phyloP scores from a whole-genome alignment of 1,140 invertebrate species.

The Cyrtorhinus lividipennis region DNA sequence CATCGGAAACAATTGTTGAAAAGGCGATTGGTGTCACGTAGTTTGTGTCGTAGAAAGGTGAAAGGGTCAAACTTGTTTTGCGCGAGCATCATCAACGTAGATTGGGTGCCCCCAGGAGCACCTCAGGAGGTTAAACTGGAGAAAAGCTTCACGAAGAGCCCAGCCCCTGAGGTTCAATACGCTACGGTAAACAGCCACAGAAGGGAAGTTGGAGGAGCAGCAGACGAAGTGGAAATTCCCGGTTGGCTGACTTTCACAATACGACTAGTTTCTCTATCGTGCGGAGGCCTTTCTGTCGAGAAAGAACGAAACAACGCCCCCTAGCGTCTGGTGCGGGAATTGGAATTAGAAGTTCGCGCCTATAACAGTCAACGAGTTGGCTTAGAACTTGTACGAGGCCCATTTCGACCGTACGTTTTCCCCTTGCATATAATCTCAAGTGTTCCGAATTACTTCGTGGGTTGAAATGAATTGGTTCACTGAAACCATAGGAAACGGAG shows the following conservation, averaged over 20 bases:
- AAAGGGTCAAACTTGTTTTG: too few species aligned
- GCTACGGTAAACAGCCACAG: background rate
- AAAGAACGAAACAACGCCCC: background rate
- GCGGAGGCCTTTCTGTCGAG: background rate
- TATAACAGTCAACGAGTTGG: too few species aligned
- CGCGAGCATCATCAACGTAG: background rate
- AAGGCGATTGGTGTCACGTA: too few species aligned
- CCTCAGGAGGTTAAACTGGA: too few species aligned
- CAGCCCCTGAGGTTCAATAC: background rate
- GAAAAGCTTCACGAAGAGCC: background rate
- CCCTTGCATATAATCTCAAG: too few species aligned
- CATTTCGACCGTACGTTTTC: too few species aligned
- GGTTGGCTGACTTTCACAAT: background rate
- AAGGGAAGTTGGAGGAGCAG: background rate
- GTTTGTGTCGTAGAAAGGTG: too few species aligned
- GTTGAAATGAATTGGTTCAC: too few species aligned
- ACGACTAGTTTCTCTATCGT: background rate
- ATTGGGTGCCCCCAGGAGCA: background rate
- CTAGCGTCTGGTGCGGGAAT: background rate
- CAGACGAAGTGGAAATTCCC: background rate
- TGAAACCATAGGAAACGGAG: too few species aligned
- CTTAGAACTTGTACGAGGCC: too few species aligned
- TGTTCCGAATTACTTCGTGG: too few species aligned
- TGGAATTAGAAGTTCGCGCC: background rate
- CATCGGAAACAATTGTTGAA: too few species aligned